These are phyloP conservation scores for Prosapia bicincta DNA, from an alignment of 2,888 invertebrate species.

Conservation along the genomic window DNA sequence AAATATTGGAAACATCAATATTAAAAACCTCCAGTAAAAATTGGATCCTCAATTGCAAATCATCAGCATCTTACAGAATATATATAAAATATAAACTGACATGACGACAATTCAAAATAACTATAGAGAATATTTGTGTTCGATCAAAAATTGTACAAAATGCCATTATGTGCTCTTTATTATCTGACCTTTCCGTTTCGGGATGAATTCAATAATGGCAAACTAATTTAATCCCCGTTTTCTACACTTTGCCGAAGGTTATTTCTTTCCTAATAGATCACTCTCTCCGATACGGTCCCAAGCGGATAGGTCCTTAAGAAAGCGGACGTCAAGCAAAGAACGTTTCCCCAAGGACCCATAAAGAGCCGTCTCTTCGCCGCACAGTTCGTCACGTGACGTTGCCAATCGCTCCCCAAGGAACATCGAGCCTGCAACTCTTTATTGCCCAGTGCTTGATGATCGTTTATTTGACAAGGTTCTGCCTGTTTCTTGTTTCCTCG, in stretches of 20 bases:
- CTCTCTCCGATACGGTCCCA: background rate
- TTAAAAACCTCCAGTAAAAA: too few relatives aligned
- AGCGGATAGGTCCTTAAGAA: slow-evolving; percentile 1
- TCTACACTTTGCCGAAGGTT: background rate
- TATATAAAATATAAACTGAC: too few relatives aligned
- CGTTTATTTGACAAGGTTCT: slow-evolving; percentile 2
- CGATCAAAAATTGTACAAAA: too few relatives aligned
- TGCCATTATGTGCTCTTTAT: too few relatives aligned
- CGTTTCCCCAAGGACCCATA: background rate
- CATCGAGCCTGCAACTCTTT: background rate
- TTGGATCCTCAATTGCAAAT: too few relatives aligned
- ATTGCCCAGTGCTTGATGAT: background rate
- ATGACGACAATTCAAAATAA: too few relatives aligned
- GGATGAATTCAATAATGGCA: background rate
- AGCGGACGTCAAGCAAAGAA: slow-evolving; percentile 2
- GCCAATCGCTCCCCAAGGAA: background rate
- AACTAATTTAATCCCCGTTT: background rate
- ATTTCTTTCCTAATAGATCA: background rate
- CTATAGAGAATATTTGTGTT: too few relatives aligned
- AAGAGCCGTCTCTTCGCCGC: background rate
- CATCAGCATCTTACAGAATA: too few relatives aligned
- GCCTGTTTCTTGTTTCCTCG: background rate
- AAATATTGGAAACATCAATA: too few relatives aligned
- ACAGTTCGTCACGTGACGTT: background rate
- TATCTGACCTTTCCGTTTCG: too few relatives aligned